Evolutionary conservation across 2,888 invertebrate species (phyloP), one percentile per base, ranked within the genome.

Genomic region (Diaprepes abbreviatus): DNA sequence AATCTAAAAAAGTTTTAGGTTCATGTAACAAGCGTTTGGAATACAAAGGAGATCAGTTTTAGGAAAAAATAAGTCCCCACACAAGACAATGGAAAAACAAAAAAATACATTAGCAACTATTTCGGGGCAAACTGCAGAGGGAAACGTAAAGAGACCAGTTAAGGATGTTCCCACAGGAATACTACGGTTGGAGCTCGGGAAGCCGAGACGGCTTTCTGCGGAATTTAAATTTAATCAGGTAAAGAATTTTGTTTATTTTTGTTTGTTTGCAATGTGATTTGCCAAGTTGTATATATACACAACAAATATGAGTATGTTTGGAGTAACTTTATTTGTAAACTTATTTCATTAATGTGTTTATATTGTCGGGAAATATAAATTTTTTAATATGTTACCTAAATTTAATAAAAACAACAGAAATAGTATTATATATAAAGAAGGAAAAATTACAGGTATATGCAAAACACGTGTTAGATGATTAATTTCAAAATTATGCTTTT

Each of bases 131-230:
- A 35, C 31, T 19, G 21, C 16, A 35, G 19, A 24, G 33, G 17
- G 24, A 10, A 48, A 10, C 19, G 35, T 45, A 45, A 57, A 54
- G 12, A 38, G 58, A 40, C 31, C 58, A 38, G 48, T 50, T 50
- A 55, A 67, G n/a, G 62, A 67, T 16, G 43, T 74, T 48, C 81
- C 83, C n/a, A 73, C 78, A 14, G 85, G 85, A 45, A 86, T 86
- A 58, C 79, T 86, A 10, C 77, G 84, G 16, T 75, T 85, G 59
- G 85, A 85, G 72, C 76, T 81, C 50, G 78, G 77, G 24, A 84
- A 82, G 72, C 79, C 81, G 5, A 76, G 82, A 38, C 72, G 80
- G 55, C 77, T 80, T 52, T 83, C 83, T 5, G 78, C 79, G 4
- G 85, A 85, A 67, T 80, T 83, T 70, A 79, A 80, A 64, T 76